Base-by-base conservation (phyloP, 2,888 invertebrate genomes). In the Mechanitis messenoides region DNA sequence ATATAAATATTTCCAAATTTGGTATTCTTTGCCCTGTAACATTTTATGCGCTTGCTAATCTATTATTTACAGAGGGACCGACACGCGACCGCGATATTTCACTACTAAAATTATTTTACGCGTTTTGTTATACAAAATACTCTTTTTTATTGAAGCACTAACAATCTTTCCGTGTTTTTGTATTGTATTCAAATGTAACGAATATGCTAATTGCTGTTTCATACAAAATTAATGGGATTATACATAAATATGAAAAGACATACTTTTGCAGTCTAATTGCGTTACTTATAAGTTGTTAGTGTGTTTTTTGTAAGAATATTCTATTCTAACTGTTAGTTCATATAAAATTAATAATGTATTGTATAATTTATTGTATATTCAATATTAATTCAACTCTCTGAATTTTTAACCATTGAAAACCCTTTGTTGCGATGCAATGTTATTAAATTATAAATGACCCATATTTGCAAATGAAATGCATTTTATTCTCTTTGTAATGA, bases 41-140 rank as follows among this genome's bases (percentile, higher is more conserved):
- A 71, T 67, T 75, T 73, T 75, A 73, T 74, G 71, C 71, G 67
- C 67, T 65, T 67, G 70, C 76, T 81, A 78, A 82, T 83, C 77
- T 81, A 82, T 83, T 81, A 83, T 83, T 83, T 78, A 81, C 74
- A 76, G 70, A 59, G 67, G 55, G 45, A 62, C 59, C 63, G 74
- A 72, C 78, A 78, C 79, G 79, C 78, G 72, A 79, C 67, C 63
- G 56, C 67, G 63, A 66, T 68, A 68, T 69, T 68, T 70, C 67
- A 68, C 66, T 59, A 69, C 64, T 62, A 58, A 69, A 72, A 70
- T 69, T 67, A 68, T 69, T 70, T 68, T 65, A 66, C 67, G 66
- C 68, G 60, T 64, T 64, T 58, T 59, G 62, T 66, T 56, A 61
- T 63, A 69, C 65, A 63, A 65, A 68, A 68, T 61, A 61, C 59